phyloP scores from a whole-genome alignment of 2,113 vertebrate genomes.

The Bucco capensis region DNA sequence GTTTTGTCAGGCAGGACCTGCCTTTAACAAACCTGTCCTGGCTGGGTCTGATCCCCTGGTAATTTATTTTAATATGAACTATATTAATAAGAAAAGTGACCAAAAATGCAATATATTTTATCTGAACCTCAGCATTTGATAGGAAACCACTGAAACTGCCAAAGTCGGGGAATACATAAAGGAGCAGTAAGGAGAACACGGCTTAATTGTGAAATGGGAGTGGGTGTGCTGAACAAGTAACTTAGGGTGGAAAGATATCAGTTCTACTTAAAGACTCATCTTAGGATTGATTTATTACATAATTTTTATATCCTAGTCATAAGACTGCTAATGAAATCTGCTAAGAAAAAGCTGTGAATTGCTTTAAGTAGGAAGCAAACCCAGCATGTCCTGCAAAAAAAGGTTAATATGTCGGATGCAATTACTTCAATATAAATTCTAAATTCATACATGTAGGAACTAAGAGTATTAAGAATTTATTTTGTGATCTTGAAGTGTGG shows the following conservation, averaged over 20 bases:
- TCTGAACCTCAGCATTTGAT: not conserved
- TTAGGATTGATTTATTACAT: not conserved
- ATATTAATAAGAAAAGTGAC: not conserved
- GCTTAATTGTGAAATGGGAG: not conserved
- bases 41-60: no score
- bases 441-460: not conserved
- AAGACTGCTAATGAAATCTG: not conserved
- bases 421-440: not conserved
- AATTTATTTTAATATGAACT: no score
- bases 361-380: not conserved
- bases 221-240: not conserved
- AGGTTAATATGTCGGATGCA: not conserved
- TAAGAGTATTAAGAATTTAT: not conserved
- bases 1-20: no score
- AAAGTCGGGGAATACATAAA: not conserved
- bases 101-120: not conserved
- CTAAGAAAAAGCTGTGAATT: not conserved
- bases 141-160: not conserved
- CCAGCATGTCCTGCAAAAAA: not conserved
- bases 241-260: not conserved
- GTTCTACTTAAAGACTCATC: not conserved
- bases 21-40: no score
- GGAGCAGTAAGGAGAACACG: not conserved
- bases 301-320: not conserved
- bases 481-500: not conserved